A percentile compares a stretch with the other conserved stretches of the same genome.
phyloP scores from a whole-genome alignment of 2,888 invertebrate species.

The Serripes groenlandicus region DNA sequence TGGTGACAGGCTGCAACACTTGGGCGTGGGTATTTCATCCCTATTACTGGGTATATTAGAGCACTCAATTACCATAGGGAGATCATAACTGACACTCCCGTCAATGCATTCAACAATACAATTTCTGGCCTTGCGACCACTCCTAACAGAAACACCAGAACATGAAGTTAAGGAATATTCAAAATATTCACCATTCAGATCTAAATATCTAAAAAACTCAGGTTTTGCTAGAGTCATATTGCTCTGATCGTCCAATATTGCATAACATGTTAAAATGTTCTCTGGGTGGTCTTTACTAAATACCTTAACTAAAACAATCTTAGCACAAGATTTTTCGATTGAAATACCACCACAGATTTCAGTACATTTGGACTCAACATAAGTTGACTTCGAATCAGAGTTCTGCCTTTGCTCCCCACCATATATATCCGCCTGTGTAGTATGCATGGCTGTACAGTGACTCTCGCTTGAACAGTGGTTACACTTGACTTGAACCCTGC shows the following conservation, averaged over 20 bases:
- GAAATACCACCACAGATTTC: background rate
- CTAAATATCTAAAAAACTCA: conserved; percentile 4
- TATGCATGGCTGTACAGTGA: conserved; percentile 10
- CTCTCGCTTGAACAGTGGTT: background rate
- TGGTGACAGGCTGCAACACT: conserved; percentile 32
- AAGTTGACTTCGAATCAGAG: background rate
- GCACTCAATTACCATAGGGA: conserved; percentile 26
- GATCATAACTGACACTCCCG: background rate
- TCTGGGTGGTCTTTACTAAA: background rate
- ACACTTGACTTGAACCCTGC: background rate
- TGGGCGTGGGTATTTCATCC: conserved; percentile 49
- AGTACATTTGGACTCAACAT: conserved; percentile 13
- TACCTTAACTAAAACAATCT: conserved; percentile 31
- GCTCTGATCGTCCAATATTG: conserved; percentile 31
- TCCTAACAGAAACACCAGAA: background rate
- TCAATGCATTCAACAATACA: conserved; percentile 26
- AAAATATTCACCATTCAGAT: background rate
- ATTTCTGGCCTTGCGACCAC: conserved; percentile 13
- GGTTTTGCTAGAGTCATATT: conserved; percentile 25
- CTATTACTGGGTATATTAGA: conserved; percentile 12
- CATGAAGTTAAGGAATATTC: conserved; percentile 14
- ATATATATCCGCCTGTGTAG: background rate
- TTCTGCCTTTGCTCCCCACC: conserved; percentile 37
- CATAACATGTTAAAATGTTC: too few species aligned
- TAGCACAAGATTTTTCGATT: conserved; percentile 30